A percentile compares a stretch with the other conserved stretches of the same genome.
Evolutionary conservation across 1,140 invertebrate species (phyloP).

Genomic region (Heliothis subflexa): DNA sequence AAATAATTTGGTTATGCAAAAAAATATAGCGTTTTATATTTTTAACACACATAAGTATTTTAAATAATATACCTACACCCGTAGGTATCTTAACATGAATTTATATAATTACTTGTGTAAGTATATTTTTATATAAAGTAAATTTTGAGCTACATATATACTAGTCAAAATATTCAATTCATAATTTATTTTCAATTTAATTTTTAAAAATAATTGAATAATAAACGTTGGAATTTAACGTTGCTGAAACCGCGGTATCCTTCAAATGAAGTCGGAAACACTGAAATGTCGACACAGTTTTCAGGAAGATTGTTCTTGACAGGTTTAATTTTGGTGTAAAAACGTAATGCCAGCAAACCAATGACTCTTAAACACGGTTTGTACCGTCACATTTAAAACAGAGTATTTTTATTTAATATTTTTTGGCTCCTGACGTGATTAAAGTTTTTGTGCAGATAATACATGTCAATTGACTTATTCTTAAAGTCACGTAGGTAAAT

Average conservation of each 20-base stretch:
- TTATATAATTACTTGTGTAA: background rate
- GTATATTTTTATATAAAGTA: too few species aligned
- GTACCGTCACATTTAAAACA: background rate
- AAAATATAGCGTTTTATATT: too few species aligned
- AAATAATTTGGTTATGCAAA: too few species aligned
- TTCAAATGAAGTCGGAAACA: slow-evolving; percentile 43
- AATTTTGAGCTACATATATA: too few species aligned
- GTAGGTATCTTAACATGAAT: background rate
- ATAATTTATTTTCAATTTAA: background rate
- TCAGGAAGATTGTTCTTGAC: slow-evolving; percentile 49
- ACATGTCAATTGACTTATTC: too few species aligned
- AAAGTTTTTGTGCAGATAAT: too few species aligned
- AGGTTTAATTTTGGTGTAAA: slow-evolving; percentile 53
- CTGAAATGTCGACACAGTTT: slow-evolving; percentile 45
- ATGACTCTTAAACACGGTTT: slow-evolving; percentile 7
- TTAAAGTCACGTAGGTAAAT: too few species aligned
- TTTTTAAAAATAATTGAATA: background rate
- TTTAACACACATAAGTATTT: too few species aligned
- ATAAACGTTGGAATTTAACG: background rate
- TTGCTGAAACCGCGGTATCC: slow-evolving; percentile 6
- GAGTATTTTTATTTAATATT: too few species aligned
- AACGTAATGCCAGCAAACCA: slow-evolving; percentile 45
- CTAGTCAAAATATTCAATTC: too few species aligned
- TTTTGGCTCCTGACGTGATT: too few species aligned
- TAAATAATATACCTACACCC: too few species aligned